These are phyloP conservation scores for Melanophora roralis DNA, from an alignment of 2,888 invertebrate species.

Conservation along the genomic window DNA sequence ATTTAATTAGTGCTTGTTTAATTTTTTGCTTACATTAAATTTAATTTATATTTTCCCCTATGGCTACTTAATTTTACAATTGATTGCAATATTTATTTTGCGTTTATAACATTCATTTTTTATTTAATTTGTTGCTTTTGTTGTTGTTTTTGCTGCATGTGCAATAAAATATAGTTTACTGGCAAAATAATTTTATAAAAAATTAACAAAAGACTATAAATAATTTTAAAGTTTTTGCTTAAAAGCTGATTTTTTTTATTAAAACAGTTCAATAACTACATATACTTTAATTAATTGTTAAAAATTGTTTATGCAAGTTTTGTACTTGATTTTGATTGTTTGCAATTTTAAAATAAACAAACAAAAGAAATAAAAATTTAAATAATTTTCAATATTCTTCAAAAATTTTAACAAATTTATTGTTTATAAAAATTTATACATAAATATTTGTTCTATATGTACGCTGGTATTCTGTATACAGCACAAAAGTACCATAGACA, in stretches of 20 bases:
- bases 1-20: background rate
- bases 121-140: background rate
- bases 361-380: background rate
- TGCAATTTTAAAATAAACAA: background rate
- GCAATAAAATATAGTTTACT: conserved; percentile 37
- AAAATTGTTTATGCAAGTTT: conserved; percentile 16
- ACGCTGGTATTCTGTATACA: too few relatives aligned
- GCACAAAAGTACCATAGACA: too few relatives aligned
- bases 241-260: background rate
- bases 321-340: background rate
- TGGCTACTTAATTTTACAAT: conserved; percentile 23
- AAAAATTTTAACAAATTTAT: too few relatives aligned
- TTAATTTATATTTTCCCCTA: conserved; percentile 19
- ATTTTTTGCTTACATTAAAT: conserved; percentile 26
- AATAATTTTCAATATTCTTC: background rate
- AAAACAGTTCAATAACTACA: conserved; percentile 25
- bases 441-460: too few relatives aligned
- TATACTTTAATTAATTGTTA: conserved; percentile 33
- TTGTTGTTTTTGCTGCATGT: conserved; percentile 6
- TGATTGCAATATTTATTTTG: conserved; percentile 38
- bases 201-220: conserved; percentile 3
- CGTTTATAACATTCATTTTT: conserved; percentile 15
- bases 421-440: too few relatives aligned
- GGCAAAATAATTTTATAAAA: conserved; percentile 1
- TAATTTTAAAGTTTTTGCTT: background rate